phyloP scores from a whole-genome alignment of 2,888 invertebrate genomes.

The Ptychoptera contaminata region DNA sequence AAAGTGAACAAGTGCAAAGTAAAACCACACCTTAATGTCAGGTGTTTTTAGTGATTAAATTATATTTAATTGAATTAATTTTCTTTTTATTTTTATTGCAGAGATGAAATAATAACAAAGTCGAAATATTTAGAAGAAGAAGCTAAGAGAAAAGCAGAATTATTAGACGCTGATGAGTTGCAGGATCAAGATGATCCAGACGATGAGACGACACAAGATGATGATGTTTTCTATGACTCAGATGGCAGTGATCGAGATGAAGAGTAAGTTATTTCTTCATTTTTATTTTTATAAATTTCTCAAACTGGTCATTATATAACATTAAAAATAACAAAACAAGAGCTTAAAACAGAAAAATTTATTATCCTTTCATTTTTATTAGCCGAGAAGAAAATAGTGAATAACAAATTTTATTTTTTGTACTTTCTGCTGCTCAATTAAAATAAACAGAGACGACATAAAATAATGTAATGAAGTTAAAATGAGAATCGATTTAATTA shows the following conservation, averaged over 20 bases:
- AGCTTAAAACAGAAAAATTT: no score
- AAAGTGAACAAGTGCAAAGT: no score
- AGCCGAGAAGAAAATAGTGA: no score
- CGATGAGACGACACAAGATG: conserved; percentile 35
- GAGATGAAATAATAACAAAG: conserved; percentile 34
- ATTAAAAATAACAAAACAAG: no score
- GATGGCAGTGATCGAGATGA: conserved; percentile 50
- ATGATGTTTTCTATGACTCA: conserved; percentile 58
- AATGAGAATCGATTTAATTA: no score
- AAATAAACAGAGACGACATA: no score
- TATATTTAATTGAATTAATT: neutral
- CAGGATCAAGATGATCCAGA: conserved; percentile 36
- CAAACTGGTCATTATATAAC: conserved; percentile 18
- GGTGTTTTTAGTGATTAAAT: neutral
- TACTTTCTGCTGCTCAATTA: no score
- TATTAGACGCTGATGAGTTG: conserved; percentile 41
- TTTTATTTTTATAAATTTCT: conserved; percentile 10
- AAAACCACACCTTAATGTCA: neutral
- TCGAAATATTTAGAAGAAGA: conserved; percentile 35
- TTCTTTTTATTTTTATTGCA: conserved; percentile 12
- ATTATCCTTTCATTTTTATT: no score
- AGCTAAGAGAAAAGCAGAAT: conserved; percentile 27
- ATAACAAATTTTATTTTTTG: no score
- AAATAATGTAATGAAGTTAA: no score
- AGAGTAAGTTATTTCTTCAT: conserved; percentile 35